A percentile compares a stretch with the other conserved stretches of the same genome.
Evolutionary conservation across 2,888 invertebrate genomes (phyloP).

Genomic region (Brachyptera risi): DNA sequence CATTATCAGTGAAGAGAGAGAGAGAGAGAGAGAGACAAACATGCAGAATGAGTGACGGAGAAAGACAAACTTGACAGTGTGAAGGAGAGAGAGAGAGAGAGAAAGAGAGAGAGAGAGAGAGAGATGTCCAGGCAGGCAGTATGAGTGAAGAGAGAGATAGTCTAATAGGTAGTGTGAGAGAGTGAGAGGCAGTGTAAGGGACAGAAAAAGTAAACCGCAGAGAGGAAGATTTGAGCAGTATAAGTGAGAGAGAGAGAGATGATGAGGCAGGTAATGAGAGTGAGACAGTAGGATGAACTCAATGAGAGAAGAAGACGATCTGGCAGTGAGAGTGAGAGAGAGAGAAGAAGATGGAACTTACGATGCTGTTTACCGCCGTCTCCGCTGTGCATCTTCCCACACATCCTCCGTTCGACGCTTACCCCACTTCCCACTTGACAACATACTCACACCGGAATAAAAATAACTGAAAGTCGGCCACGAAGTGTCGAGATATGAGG

Average conservation of each 20-base stretch:
- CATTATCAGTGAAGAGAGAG: too few relatives aligned
- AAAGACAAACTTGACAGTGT: too few relatives aligned
- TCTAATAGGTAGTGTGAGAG: too few relatives aligned
- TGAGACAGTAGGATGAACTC: slow-evolving; percentile 7
- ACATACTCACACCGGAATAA: slow-evolving; percentile 12
- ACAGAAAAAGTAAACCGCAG: too few relatives aligned
- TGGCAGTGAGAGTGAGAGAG: too few relatives aligned
- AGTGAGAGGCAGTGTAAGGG: too few relatives aligned
- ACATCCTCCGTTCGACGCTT: slow-evolving; percentile 21
- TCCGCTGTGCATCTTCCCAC: slow-evolving; percentile 23
- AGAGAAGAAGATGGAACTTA: slow-evolving; percentile 23
- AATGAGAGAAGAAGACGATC: slow-evolving; percentile 17
- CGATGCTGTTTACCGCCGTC: slow-evolving; percentile 28
- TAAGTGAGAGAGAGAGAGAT: slow-evolving; percentile 13
- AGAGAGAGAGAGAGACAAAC: too few relatives aligned
- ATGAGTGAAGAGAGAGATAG: slow-evolving; percentile 13
- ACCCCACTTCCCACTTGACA: slow-evolving; percentile 24
- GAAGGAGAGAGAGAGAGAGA: slow-evolving; percentile 13
- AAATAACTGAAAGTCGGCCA: slow-evolving; percentile 10
- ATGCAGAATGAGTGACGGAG: too few relatives aligned
- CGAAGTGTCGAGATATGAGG: slow-evolving; percentile 16
- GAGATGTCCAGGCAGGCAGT: too few relatives aligned
- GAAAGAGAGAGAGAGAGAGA: slow-evolving; percentile 13
- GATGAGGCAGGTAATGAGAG: too few relatives aligned
- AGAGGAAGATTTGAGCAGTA: slow-evolving; percentile 19